Evolutionary conservation across 1,140 invertebrate species (phyloP).

Genomic region (Bombus affinis): DNA sequence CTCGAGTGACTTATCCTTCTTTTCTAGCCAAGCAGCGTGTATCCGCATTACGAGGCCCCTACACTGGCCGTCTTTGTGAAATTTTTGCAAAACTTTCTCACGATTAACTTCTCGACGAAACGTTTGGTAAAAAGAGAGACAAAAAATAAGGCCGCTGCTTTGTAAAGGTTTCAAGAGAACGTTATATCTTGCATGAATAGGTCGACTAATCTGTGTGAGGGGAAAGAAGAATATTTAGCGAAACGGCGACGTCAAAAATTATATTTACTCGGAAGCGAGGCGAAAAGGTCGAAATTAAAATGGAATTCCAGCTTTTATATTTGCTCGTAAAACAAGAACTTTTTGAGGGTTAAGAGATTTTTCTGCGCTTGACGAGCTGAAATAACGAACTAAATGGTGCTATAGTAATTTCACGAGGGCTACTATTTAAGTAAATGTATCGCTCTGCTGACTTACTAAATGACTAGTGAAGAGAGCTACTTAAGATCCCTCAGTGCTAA

Average conservation of each 20-base stretch:
- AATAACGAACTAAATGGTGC: conserved; percentile 4
- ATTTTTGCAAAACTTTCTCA: not conserved
- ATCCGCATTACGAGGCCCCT: not conserved
- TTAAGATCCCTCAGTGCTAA: not conserved
- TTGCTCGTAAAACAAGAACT: conserved; percentile 9
- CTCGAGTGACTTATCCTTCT: conserved; percentile 11
- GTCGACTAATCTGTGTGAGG: not conserved
- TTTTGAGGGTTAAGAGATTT: not conserved
- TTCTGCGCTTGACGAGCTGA: not conserved
- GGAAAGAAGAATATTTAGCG: not conserved
- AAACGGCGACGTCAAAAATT: conserved; percentile 16
- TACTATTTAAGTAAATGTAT: not conserved
- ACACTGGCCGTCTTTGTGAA: not conserved
- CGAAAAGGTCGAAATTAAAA: conserved; percentile 1
- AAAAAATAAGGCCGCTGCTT: no score
- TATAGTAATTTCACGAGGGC: not conserved
- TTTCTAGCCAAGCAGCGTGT: not conserved
- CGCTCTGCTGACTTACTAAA: not conserved
- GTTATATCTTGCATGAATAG: not conserved
- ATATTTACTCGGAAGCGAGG: conserved; percentile 10
- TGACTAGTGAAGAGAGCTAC: not conserved
- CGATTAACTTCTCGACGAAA: not conserved
- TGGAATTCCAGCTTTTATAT: conserved; percentile 1
- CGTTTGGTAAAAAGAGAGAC: not conserved
- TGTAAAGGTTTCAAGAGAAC: not conserved